Evolutionary conservation across 2,888 invertebrate genomes (phyloP).

Genomic region (Volucella inflata): DNA sequence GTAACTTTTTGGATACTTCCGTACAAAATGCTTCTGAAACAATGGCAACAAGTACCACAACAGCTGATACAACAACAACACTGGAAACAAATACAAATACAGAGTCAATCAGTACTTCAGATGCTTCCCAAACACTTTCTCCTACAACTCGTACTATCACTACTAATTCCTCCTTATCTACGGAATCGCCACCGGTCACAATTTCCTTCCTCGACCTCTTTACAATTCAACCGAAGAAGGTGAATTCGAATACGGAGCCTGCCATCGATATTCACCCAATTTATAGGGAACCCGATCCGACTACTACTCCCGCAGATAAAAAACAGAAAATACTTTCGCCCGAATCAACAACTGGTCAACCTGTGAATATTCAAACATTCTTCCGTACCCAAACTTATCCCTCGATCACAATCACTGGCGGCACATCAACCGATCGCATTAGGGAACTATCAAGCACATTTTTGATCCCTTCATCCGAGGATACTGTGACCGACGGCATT

Average conservation of each 20-base stretch:
- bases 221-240: constrained; percentile 76
- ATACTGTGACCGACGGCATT: constrained; percentile 62
- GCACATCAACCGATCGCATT: constrained; percentile 55
- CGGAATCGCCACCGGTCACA: constrained; percentile 72
- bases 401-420: constrained; percentile 53
- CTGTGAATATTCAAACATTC: constrained; percentile 39
- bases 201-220: constrained; percentile 76
- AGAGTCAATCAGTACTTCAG: constrained; percentile 42
- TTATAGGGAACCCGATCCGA: constrained; percentile 68
- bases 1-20: constrained; percentile 77
- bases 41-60: constrained; percentile 65
- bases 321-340: constrained; percentile 16
- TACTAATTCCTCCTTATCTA: constrained; percentile 50
- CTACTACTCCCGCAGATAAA: constrained; percentile 46
- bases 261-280: constrained; percentile 72
- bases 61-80: constrained; percentile 46
- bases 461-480: neutral
- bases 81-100: constrained; percentile 58
- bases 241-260: constrained; percentile 67
- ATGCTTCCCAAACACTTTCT: constrained; percentile 61
- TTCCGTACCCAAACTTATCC: constrained; percentile 61
- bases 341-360: constrained; percentile 15
- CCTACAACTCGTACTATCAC: constrained; percentile 50
- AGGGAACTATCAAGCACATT: constrained; percentile 33
- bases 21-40: constrained; percentile 76